Evolutionary conservation across 1,140 invertebrate species (phyloP), one percentile per base, ranked within the genome.

Genomic region (Bombyx mandarina): DNA sequence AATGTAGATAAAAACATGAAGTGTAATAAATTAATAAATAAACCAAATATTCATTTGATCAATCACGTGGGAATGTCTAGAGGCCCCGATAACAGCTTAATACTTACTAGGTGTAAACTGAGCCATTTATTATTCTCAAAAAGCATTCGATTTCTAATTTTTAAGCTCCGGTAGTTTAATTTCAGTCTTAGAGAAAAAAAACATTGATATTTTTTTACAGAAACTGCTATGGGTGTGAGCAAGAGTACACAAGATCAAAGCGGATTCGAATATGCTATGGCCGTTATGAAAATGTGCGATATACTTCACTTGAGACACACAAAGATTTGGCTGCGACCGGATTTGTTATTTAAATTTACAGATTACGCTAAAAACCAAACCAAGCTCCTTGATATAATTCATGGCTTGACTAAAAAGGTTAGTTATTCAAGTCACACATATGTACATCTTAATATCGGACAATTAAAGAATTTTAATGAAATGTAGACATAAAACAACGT

Each of bases 281-380:
- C 94, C 58, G 94, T 95, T 1, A 95, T 95, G 94, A 94, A 94
- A 68, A 94, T 95, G 91, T 94, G 93, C 66, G 93, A 94, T 61
- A 94, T 96, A 58, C 89, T 95, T 0, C 94, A 95, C 71, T 81
- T 93, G n/a, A 92, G 97, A 65, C 93, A 97, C 66, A 92, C 94
- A 10, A 92, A 93, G 63, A 90, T 97, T 18, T 96, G 96, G 92
- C 83, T 97, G 9, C 92, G 95, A 83, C 91, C 92, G 7, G 93
- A 97, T 62, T 88, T 93, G 63, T 80, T 98, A 1, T 99, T 96
- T 88, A 92, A 93, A 57, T 86, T 94, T 8, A 93, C 94, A 5
- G 90, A 92, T n/a, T 90, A 92, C 68, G 93, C 93, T 43, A 93
- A 93, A 69, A 90, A 93, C 61, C 94, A 96, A 73, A 91, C 92